phyloP scores from a whole-genome alignment of 2,113 vertebrate species.

The Chaetorhynchus papuensis region DNA sequence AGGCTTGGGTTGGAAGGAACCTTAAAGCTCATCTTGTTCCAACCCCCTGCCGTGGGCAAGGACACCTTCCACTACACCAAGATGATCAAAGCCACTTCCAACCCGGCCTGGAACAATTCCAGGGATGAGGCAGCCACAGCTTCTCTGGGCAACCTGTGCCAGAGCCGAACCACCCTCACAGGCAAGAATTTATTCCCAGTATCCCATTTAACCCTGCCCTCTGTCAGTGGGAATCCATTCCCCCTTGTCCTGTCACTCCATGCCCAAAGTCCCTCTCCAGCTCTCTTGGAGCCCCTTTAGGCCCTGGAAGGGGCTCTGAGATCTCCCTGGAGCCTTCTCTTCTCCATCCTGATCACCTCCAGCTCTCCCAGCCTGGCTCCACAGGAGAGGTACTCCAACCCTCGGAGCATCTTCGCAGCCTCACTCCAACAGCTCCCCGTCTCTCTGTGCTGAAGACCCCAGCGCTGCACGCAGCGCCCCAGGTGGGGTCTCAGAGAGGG shows the following conservation, averaged over 20 bases:
- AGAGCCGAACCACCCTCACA: neutral
- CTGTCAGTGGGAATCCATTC: neutral
- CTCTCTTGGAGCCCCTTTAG: neutral
- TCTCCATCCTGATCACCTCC: neutral
- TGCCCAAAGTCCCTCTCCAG: neutral
- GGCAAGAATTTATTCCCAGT: neutral
- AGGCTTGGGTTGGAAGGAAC: neutral
- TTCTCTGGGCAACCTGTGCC: neutral
- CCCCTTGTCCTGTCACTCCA: neutral
- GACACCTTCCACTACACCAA: neutral
- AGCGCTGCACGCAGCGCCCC: rapidly evolving
- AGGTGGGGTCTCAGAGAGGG: neutral
- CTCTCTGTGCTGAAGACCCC: neutral
- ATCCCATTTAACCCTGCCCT: neutral
- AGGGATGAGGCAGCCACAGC: neutral
- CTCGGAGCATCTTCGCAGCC: neutral
- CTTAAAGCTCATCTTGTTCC: neutral
- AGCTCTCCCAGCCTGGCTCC: neutral
- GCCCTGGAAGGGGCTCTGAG: neutral
- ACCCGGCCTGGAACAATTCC: neutral
- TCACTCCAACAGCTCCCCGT: neutral
- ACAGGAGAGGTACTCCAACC: neutral
- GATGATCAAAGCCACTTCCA: neutral
- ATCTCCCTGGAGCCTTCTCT: neutral
- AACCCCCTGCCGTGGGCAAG: neutral